Evolutionary conservation across 35 echinoderm and acorn worm genomes (phyloP), one percentile per base, ranked within the genome.

Genomic region (Lytechinus pictus): DNA sequence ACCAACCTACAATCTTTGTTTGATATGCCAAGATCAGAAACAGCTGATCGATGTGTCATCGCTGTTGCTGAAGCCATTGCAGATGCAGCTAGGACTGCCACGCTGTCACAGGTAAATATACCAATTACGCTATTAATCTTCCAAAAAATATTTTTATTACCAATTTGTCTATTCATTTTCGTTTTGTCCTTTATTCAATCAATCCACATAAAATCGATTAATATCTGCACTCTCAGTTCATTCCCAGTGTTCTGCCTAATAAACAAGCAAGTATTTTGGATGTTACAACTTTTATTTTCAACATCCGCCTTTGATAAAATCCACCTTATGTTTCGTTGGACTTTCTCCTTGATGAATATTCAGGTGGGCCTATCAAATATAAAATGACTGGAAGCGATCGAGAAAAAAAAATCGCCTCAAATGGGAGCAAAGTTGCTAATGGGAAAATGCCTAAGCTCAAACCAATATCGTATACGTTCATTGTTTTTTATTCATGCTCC

Each of bases 1-100:
- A 54, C 91, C 54, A 54, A 57, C 54, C 52, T 93, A 4, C 91
- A 53, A 54, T 54, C 54, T 10, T 28, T 93, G 12, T 93, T 93
- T 57, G 91, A 93, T 8, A 93, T 93, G 91, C 91, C 91, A 54
- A 93, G n/a, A n/a, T n/a, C n/a, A n/a, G n/a, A n/a, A n/a, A n/a
- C n/a, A n/a, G n/a, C n/a, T n/a, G n/a, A n/a, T 54, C 9, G 53
- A 27, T 93, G 91, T 57, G 28, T 93, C 9, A 10, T 16, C 11
- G 52, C 57, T 2, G 53, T 93, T 54, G n/a, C 54, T 27, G 54
- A 93, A 27, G 91, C 54, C 10, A 11, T 93, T 14, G 4, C 19
- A 5, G 9, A 93, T 57, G 91, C 91, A 5, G 52, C 87, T 0
- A 72, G 19, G 61, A 72, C 61, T 5, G 24, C 24, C 24, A 21